These are phyloP conservation scores for Centruroides vittatus DNA, from an alignment of 1,140 invertebrate species.

Conservation along the genomic window DNA sequence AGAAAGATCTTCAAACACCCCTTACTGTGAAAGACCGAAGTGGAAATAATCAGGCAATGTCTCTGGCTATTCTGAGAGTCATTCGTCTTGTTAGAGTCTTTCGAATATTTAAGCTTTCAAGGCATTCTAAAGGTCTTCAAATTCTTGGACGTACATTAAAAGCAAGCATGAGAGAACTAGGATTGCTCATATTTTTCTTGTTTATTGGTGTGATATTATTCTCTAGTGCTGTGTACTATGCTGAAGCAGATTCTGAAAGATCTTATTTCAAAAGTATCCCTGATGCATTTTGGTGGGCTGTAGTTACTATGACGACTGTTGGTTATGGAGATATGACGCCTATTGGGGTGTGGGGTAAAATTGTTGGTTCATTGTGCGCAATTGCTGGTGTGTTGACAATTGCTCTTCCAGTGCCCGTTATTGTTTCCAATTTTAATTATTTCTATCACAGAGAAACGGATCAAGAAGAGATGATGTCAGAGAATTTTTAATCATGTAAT, in stretches of 20 bases:
- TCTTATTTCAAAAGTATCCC: slow-evolving; percentile 97
- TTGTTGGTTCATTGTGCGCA: slow-evolving; percentile 95
- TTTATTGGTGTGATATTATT: slow-evolving; percentile 97
- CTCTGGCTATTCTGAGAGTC: slow-evolving; percentile 89
- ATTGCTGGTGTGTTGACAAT: slow-evolving; percentile 98
- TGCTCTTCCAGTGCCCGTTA: slow-evolving; percentile 95
- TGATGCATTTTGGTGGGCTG: slow-evolving; percentile 97
- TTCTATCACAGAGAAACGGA: slow-evolving; percentile 99
- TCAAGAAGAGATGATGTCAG: slow-evolving; percentile 93
- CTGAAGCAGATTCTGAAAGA: slow-evolving; percentile 87
- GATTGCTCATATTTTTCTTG: slow-evolving; percentile 99
- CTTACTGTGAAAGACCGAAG: slow-evolving; percentile 4
- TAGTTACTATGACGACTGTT: slow-evolving; percentile 97
- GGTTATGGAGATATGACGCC: slow-evolving; percentile 97
- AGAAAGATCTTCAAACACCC: background rate
- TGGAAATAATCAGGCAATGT: slow-evolving; percentile 78
- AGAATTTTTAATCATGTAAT: slow-evolving; percentile 95
- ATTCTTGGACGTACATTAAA: slow-evolving; percentile 96
- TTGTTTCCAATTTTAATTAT: slow-evolving; percentile 96
- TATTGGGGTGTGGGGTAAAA: slow-evolving; percentile 96
- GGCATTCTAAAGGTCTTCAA: slow-evolving; percentile 94
- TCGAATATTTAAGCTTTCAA: slow-evolving; percentile 95
- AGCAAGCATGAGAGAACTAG: slow-evolving; percentile 98
- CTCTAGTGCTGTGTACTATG: slow-evolving; percentile 96
- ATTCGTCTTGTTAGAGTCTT: slow-evolving; percentile 95